These are phyloP conservation scores for Drosophila lini DNA, from an alignment of 1,140 invertebrate genomes.

Conservation along the genomic window DNA sequence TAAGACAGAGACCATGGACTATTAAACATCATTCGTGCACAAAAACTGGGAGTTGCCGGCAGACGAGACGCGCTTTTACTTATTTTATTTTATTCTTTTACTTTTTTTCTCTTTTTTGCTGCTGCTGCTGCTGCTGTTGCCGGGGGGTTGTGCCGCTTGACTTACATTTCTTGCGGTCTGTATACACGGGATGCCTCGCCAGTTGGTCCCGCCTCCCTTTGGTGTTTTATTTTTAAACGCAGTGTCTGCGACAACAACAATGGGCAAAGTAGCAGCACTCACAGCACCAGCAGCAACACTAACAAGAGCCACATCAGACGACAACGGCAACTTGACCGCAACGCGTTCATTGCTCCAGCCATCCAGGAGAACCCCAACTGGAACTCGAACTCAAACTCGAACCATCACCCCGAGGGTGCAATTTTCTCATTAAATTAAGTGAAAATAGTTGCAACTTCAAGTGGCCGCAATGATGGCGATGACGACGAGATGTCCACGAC, in stretches of 20 bases:
- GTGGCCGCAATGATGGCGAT: slow-evolving; percentile 23
- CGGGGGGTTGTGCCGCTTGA: slow-evolving; percentile 60
- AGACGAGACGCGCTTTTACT: slow-evolving; percentile 8
- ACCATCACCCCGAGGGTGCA: slow-evolving; percentile 53
- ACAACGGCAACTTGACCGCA: slow-evolving; percentile 75
- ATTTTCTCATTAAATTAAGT: slow-evolving; percentile 80
- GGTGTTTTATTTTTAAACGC: slow-evolving; percentile 74
- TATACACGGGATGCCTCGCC: slow-evolving; percentile 2
- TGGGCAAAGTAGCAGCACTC: slow-evolving; percentile 37
- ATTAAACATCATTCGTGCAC: slow-evolving; percentile 13
- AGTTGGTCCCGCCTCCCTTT: slow-evolving; percentile 8
- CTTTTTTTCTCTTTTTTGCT: slow-evolving; percentile 15
- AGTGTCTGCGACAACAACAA: slow-evolving; percentile 63
- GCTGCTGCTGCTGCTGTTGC: slow-evolving; percentile 36
- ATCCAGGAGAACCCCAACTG: slow-evolving; percentile 33
- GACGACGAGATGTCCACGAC: slow-evolving; percentile 30
- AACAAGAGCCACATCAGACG: slow-evolving; percentile 25
- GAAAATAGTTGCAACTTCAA: slow-evolving; percentile 72
- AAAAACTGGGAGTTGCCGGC: slow-evolving; percentile 21
- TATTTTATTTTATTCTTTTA: slow-evolving; percentile 2
- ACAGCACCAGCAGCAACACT: slow-evolving; percentile 28
- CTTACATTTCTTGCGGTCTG: slow-evolving; percentile 72
- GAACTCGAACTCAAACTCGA: slow-evolving; percentile 35
- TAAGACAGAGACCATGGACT: slow-evolving; percentile 9
- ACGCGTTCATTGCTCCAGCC: slow-evolving; percentile 70